Evolutionary conservation across 2,113 vertebrate genomes (phyloP).

Genomic region (Daphoenositta chrysoptera): DNA sequence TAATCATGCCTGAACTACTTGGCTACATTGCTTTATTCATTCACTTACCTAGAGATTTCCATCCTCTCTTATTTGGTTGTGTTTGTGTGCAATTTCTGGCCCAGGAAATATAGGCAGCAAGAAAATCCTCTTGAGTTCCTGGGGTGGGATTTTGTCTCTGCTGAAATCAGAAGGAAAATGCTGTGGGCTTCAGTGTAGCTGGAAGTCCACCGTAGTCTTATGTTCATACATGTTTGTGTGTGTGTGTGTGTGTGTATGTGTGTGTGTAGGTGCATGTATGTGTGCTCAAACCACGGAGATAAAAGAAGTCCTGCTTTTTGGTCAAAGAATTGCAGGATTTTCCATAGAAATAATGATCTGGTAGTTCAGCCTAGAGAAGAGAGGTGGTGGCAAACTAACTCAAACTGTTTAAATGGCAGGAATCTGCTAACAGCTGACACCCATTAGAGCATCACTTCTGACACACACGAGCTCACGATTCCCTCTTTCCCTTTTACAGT

Average conservation of each 20-base stretch:
- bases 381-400: background rate
- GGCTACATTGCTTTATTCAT: constrained; percentile 4
- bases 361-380: background rate
- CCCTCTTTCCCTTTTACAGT: background rate
- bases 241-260: background rate
- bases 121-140: background rate
- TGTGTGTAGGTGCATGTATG: background rate
- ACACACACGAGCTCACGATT: background rate
- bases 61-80: background rate
- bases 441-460: background rate
- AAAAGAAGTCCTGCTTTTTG: background rate
- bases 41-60: background rate
- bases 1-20: background rate
- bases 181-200: background rate
- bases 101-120: background rate
- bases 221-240: accelerated
- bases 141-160: background rate
- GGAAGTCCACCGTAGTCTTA: background rate
- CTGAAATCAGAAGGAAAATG: background rate
- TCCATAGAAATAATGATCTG: background rate
- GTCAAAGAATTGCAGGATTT: background rate
- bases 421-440: background rate
- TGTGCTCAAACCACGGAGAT: background rate
- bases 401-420: background rate
- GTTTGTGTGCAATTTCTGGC: background rate